Base-by-base conservation (phyloP, 92 coral and sea anemone genomes). In the Siderastrea radians region DNA sequence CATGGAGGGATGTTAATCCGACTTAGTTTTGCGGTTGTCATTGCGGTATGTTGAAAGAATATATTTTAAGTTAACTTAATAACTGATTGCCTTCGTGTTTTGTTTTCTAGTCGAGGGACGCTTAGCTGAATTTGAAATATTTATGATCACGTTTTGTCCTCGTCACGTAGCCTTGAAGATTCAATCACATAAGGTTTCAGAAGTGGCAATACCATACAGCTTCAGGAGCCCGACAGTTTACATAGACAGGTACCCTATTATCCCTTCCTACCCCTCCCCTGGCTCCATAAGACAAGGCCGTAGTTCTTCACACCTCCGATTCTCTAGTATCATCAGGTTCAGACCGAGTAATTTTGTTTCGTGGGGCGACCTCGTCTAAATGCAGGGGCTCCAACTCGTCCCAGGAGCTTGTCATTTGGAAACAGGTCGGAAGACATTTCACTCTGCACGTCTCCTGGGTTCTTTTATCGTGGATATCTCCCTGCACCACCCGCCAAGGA, bases 401-500 rank as follows among this genome's bases (percentile, higher is more conserved):
- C 68, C 53, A 43, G 54, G 38, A 58, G 44, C 81, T 77, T 14
- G 1, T 5, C 81, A 77, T 77, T 44, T 44, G 16, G 49, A 50
- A 64, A 6, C 72, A 49, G 48, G 72, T 64, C 10, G 84, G 59
- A 60, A 50, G 9, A 11, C 84, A 79, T 5, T 62, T 79, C 1
- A 52, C 38, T 2, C 53, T 64, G 63, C 75, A 51, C 38, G 61
- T 81, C 75, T 81, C 44, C 4, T 81, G 85, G 65, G 65, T 38
- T 14, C 65, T 66, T 50, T 66, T 48, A 44, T 66, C 67, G 73
- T 68, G 50, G 16, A 59, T 43, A 73, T 61, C 72, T 49, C 50
- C 58, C 49, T n/a, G 67, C 3, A 51, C 84, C 63, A 57, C 52
- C 14, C 83, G 54, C 89, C 89, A 85, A 38, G 89, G 89, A 57